Base-by-base conservation (phyloP, 2,888 invertebrate species). In the Apomyelois bistriatella region DNA sequence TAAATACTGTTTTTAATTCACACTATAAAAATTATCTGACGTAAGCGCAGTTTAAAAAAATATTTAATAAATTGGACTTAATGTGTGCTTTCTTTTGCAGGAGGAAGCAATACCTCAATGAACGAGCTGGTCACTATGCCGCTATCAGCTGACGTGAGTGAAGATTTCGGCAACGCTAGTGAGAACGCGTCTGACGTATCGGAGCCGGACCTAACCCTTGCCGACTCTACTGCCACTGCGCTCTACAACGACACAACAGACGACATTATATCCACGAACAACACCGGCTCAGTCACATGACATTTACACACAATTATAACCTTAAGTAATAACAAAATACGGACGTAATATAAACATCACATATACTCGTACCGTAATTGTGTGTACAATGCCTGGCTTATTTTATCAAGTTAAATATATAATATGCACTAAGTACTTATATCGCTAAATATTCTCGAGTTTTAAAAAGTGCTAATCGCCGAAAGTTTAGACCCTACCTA, bases 31-130 rank as follows among this genome's bases (percentile, higher is more conserved):
- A 32, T 38, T 38, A 38, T 13, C 5, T 38, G 38, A 0, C 17
- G 22, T 9, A 17, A 4, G 41, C 22, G 41, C 10, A 16, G 0
- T 16, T 41, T n/a, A 10, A 9, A 32, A 50, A 55, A 54, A 54
- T 54, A 51, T 46, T 42, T 42, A n/a, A 15, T 30, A 46, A 17
- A 15, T 13, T n/a, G 15, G 41, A 15, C 48, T 38, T 36, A 53
- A 48, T 49, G 48, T 41, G 38, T 48, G 36, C 16, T 46, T 35
- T 41, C 50, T 10, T 70, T 72, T 62, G 12, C 78, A 90, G 89
- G 89, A 89, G 76, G 88, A 89, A 71, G 85, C 89, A 76, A 84
- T 90, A 77, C 71, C 89, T 64, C 82, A 89, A 72, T 90, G 67
- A 85, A 70, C 60, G 76, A 68, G 13, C 66, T 68, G 50, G 61